Conservation (phyloP, 2,113 vertebrate genomes). For the Pycnonotus jocosus region DNA sequence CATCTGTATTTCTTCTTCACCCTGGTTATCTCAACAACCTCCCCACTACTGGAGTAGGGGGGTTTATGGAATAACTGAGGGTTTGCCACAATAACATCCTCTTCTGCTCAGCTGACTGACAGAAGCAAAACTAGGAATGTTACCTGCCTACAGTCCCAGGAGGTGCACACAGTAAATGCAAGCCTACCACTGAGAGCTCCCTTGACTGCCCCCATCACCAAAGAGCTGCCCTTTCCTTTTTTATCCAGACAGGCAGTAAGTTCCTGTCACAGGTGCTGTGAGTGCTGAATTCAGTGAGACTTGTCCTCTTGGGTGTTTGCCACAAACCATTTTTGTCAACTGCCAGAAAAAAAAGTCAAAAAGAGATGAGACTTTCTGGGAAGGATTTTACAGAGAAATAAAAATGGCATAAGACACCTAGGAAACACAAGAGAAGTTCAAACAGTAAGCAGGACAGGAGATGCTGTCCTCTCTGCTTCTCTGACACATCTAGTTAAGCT, state of each 20-base stretch:
- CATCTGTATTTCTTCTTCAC: background rate
- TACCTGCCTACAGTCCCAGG: background rate
- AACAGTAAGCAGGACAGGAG: background rate
- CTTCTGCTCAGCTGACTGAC: background rate
- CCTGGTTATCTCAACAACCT: background rate
- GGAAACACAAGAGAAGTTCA: background rate
- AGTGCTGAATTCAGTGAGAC: background rate
- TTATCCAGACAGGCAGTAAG: background rate
- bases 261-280: background rate
- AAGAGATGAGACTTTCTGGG: background rate
- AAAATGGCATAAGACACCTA: background rate
- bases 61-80: background rate
- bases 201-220: background rate
- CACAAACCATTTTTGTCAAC: background rate
- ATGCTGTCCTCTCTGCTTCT: background rate
- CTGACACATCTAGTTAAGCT: background rate
- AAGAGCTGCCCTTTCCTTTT: background rate
- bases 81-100: background rate
- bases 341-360: background rate
- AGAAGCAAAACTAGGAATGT: background rate
- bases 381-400: background rate
- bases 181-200: background rate
- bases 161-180: background rate
- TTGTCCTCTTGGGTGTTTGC: background rate
- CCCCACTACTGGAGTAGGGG: too few relatives aligned